Base-by-base conservation (phyloP, 2,113 vertebrate species). In the Nycticorax nycticorax region DNA sequence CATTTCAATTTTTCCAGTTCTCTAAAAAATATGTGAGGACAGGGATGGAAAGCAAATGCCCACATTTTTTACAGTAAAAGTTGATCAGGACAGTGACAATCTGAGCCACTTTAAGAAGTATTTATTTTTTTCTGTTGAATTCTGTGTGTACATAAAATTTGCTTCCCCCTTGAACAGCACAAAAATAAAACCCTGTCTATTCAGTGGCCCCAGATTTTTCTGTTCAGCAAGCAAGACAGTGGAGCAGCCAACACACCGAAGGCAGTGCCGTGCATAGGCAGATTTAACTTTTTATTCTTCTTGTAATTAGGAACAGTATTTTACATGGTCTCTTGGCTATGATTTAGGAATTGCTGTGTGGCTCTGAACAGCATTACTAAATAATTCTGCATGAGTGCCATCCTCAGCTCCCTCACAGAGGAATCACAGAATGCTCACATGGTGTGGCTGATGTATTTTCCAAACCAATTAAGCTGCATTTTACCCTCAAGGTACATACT, bases 401-500 rank as follows among this genome's bases (percentile, higher is more conserved):
- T 68, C 39, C 56, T 85, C 43, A 22, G 33, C 64, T 78, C 27
- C 47, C 64, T 52, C 62, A 26, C 13, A 37, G 53, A 41, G 57
- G 41, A 87, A 7, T 57, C 14, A 3, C 28, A 57, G 48, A 47
- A 62, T 64, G 87, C 57, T 84, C 62, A 50, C 52, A 23, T 52
- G 43, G 28, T 78, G 33, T 74, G 52, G 18, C 62, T 91, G 77
- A 93, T 95, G 50, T 47, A n/a, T 95, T 95, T 93, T 96, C 94
- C 83, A 93, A 92, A 85, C 62, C 1, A 1, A 76, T 93, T 77
- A 87, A 94, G 43, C 69, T 82, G 39, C 69, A 57, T 93, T 93
- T 87, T 88, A 52, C 76, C 95, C 86, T 95, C 5, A 37, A 78
- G 92, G 32, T 72, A 81, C 23, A 50, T 93, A 96, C 89, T 73